These are phyloP conservation scores for Mormyrops attenuatus DNA, from an alignment of 2,797 vertebrate genomes.

Conservation along the genomic window DNA sequence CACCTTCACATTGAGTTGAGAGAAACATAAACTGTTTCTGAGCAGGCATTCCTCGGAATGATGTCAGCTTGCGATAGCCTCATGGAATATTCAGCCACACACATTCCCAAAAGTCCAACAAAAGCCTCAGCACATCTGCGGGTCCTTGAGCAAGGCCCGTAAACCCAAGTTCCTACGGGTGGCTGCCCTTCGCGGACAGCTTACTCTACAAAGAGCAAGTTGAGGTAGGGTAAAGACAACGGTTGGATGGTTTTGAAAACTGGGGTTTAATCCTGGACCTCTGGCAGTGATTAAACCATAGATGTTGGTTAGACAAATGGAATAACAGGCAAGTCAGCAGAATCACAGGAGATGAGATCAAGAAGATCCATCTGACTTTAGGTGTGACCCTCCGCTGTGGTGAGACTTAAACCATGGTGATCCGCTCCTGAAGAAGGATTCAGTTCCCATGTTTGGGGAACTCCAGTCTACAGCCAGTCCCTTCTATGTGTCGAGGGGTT, in stretches of 20 bases:
- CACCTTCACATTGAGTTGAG: background rate
- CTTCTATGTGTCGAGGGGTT: background rate
- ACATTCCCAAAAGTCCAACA: background rate
- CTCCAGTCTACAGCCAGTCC: background rate
- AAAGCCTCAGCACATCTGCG: background rate
- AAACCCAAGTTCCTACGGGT: too few species aligned
- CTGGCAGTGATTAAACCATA: background rate
- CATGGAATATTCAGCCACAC: background rate
- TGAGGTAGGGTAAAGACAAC: too few species aligned
- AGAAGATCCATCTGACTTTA: background rate
- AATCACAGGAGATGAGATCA: background rate
- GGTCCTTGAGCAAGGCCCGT: too few species aligned
- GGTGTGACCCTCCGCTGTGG: background rate
- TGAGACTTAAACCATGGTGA: background rate
- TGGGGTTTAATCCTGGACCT: background rate
- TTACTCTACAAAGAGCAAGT: too few species aligned
- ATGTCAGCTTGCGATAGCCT: background rate
- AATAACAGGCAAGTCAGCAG: background rate
- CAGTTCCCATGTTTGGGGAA: background rate
- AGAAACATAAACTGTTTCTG: background rate
- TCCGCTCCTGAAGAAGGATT: background rate
- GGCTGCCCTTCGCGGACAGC: too few species aligned
- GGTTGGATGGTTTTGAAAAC: background rate
- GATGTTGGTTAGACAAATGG: background rate
- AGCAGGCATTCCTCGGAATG: background rate